A percentile compares a stretch with the other conserved stretches of the same genome.
Evolutionary conservation across 2,113 vertebrate species (phyloP).

Genomic region (Dasyprocta punctata): DNA sequence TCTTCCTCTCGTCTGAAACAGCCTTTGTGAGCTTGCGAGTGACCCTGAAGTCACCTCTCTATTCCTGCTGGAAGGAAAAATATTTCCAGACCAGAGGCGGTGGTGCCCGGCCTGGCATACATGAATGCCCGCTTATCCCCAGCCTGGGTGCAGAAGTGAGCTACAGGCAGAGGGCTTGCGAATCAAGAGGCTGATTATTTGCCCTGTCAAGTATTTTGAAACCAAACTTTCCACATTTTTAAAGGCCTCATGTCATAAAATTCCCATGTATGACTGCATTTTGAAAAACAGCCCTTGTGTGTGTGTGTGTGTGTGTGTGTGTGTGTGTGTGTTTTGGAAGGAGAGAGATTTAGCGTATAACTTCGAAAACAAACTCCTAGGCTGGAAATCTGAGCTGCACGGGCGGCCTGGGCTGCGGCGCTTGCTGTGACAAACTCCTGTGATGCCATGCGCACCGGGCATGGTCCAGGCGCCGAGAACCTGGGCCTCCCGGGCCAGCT

Average conservation of each 20-base stretch:
- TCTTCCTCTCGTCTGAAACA: slow-evolving; percentile 42
- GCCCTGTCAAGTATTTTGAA: slow-evolving; percentile 50
- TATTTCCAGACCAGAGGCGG: slow-evolving; percentile 28
- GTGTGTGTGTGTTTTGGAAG: not conserved
- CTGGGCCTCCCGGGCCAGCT: not conserved
- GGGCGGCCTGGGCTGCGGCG: not conserved
- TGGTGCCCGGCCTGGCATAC: not conserved
- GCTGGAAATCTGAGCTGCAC: not conserved
- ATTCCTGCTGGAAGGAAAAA: slow-evolving; percentile 53
- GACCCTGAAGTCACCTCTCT: slow-evolving; percentile 52
- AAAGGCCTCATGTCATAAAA: slow-evolving; percentile 65
- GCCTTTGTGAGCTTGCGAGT: slow-evolving; percentile 36
- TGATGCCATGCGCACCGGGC: not conserved
- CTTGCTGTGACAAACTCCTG: not conserved
- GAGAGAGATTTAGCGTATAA: not conserved
- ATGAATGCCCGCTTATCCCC: not conserved
- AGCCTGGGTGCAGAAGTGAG: not conserved
- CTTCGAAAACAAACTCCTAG: slow-evolving; percentile 18
- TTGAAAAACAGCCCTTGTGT: slow-evolving; percentile 26
- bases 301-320: not conserved
- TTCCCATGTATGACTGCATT: slow-evolving; percentile 59
- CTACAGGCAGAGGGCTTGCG: not conserved
- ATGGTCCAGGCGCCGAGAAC: not conserved
- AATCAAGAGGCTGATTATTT: slow-evolving; percentile 57
- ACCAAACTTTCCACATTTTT: slow-evolving; percentile 66